phyloP scores from a whole-genome alignment of 2,888 invertebrate species.

The Eulithis prunata region DNA sequence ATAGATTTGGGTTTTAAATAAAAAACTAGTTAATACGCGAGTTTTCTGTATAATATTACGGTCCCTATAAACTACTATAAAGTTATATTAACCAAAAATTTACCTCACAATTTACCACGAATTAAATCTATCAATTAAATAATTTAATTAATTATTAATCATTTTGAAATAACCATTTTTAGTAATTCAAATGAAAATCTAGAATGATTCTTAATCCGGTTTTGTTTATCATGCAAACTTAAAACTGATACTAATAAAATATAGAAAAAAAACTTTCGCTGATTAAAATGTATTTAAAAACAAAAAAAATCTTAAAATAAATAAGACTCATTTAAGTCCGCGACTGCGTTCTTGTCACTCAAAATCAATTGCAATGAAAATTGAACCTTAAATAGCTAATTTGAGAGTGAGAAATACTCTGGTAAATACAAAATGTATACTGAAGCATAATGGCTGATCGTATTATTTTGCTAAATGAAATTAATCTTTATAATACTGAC shows the following conservation, averaged over 20 bases:
- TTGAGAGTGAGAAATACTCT: background rate
- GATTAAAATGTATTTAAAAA: slow-evolving; percentile 74
- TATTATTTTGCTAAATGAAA: slow-evolving; percentile 1
- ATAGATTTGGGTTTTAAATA: slow-evolving; percentile 21
- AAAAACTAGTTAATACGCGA: slow-evolving; percentile 11
- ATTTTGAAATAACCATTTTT: too few species aligned
- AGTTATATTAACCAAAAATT: slow-evolving; percentile 42
- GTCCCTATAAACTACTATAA: too few species aligned
- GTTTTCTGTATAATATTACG: slow-evolving; percentile 60
- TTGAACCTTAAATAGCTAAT: background rate
- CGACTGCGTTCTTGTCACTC: slow-evolving; percentile 51
- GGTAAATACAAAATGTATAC: background rate
- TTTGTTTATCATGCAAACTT: background rate
- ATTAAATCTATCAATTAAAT: too few species aligned
- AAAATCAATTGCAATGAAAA: background rate
- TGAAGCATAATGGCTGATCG: background rate
- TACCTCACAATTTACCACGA: too few species aligned
- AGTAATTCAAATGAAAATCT: too few species aligned
- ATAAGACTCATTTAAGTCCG: slow-evolving; percentile 59
- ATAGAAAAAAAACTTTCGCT: slow-evolving; percentile 43
- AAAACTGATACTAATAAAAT: too few species aligned
- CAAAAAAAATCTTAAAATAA: slow-evolving; percentile 74
- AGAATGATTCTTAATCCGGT: too few species aligned
- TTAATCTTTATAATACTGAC: background rate
- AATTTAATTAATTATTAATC: too few species aligned